A percentile compares a stretch with the other conserved stretches of the same genome.
Evolutionary conservation across 2,888 invertebrate genomes (phyloP).

Genomic region (Drosophila mimica): DNA sequence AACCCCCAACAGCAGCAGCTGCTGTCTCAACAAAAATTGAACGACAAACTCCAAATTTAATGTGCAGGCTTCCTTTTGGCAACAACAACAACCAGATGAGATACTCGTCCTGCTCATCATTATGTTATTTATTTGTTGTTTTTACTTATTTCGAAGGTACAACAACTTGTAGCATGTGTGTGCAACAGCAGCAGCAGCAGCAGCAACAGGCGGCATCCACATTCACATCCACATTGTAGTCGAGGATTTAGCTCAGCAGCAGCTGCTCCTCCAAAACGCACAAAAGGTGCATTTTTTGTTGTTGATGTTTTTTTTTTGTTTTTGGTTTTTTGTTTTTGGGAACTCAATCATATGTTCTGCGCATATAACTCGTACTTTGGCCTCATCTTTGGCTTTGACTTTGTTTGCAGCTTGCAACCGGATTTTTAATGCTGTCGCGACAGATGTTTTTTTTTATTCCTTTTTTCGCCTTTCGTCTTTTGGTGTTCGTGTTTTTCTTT

Average conservation of each 20-base stretch:
- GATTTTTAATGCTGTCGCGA: constrained; percentile 65
- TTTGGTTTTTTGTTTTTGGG: constrained; percentile 45
- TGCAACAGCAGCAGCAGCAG: constrained; percentile 10
- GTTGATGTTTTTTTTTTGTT: neutral
- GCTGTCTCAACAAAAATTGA: constrained; percentile 31
- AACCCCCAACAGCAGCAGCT: constrained; percentile 17
- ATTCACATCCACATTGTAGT: constrained; percentile 13
- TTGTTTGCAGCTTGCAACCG: constrained; percentile 75
- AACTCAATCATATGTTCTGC: constrained; percentile 75
- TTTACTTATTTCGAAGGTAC: constrained; percentile 11
- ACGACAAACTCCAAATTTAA: constrained; percentile 56
- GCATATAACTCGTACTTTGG: constrained; percentile 37
- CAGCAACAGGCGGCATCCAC: constrained; percentile 42
- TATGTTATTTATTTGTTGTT: constrained; percentile 29
- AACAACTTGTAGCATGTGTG: constrained; percentile 55
- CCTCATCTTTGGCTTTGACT: constrained; percentile 55
- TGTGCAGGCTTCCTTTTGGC: constrained; percentile 40
- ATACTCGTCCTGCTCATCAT: constrained; percentile 39
- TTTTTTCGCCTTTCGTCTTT: constrained; percentile 13
- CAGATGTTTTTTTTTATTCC: constrained; percentile 66
- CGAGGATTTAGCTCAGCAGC: constrained; percentile 41
- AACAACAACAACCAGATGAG: constrained; percentile 7
- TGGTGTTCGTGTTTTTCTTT: constrained; percentile 16
- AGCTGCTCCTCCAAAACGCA: constrained; percentile 55
- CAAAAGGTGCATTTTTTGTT: constrained; percentile 68